Evolutionary conservation across 2,113 vertebrate species (phyloP), one percentile per base, ranked within the genome.

Genomic region (Progne subis): DNA sequence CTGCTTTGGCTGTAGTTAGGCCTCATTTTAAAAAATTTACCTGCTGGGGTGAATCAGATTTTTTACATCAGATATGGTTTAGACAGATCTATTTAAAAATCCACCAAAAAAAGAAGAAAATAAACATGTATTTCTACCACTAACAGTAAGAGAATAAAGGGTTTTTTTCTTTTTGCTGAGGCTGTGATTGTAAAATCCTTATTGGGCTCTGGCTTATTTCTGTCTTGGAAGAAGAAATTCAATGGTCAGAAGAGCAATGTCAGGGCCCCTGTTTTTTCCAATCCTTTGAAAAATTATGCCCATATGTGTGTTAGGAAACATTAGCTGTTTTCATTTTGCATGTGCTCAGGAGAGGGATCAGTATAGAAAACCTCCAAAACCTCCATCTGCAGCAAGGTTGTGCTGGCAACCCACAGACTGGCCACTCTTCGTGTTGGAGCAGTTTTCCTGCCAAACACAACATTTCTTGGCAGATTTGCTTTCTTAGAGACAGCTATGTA

Each of bases 401-500:
- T 59, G 75, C 59, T 60, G 90, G 76, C 85, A 94, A 28, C 46
- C 67, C 37, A 46, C 1, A 0, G 75, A 44, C 50, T 29, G 43
- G 71, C 41, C 57, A 37, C 32, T 94, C 23, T n/a, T 65, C 28
- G 17, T 0, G 0, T 5, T 41, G 43, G 83, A 85, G 74, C 47
- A n/a, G 19, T 81, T 83, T 91, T 70, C 82, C 60, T 90, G 90
- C 85, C 90, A 94, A 94, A 76, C 34, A 56, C 78, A 71, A 44
- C 6, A 28, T 21, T 53, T 75, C 72, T 80, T 86, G 82, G 59
- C 89, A 82, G 31, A 74, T 78, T 76, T 93, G 28, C 31, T 88
- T 77, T 59, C 50, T 68, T 37, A 47, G 43, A 77, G 47, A 31
- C 75, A 83, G 47, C 41, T 20, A n/a, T 8, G 26, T 63, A 32